phyloP scores from a whole-genome alignment of 2,888 invertebrate species.

The Endomychus coccineus region DNA sequence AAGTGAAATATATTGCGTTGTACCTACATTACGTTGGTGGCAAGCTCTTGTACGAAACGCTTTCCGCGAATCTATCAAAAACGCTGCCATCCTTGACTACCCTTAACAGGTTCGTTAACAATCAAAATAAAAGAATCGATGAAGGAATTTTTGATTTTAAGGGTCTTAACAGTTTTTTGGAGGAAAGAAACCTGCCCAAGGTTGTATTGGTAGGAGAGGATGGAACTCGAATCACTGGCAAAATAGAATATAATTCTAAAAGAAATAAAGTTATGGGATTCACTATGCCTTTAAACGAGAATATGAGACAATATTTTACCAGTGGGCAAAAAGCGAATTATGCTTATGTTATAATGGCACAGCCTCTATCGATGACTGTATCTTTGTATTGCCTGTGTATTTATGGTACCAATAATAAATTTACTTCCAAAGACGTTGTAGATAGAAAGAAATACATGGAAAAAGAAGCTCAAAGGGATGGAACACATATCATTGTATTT shows the following conservation, averaged over 20 bases:
- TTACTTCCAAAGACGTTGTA: too few species aligned
- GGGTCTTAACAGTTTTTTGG: conserved; percentile 13
- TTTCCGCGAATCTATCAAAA: conserved; percentile 16
- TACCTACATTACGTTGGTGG: conserved; percentile 15
- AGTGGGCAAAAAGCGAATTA: too few species aligned
- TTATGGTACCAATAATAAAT: too few species aligned
- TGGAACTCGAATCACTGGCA: conserved; percentile 19
- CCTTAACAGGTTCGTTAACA: conserved; percentile 13
- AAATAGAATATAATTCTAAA: conserved; percentile 23
- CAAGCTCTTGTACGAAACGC: conserved; percentile 12
- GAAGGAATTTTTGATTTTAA: conserved; percentile 18
- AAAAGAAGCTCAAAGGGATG: too few species aligned
- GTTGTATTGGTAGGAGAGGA: conserved; percentile 23
- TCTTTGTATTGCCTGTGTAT: too few species aligned
- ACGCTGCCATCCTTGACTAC: conserved; percentile 17
- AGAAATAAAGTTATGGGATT: conserved; percentile 26
- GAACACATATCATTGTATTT: too few species aligned
- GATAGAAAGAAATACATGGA: too few species aligned
- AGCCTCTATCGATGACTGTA: too few species aligned
- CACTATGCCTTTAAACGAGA: conserved; percentile 21
- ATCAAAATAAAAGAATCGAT: conserved; percentile 7
- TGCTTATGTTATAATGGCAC: too few species aligned
- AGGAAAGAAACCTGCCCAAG: conserved; percentile 18
- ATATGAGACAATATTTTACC: too few species aligned
- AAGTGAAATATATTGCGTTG: conserved; percentile 12